These are phyloP conservation scores for Holothuria leucospilota DNA, from an alignment of 53 echinoderm and acorn worm species.

Conservation along the genomic window DNA sequence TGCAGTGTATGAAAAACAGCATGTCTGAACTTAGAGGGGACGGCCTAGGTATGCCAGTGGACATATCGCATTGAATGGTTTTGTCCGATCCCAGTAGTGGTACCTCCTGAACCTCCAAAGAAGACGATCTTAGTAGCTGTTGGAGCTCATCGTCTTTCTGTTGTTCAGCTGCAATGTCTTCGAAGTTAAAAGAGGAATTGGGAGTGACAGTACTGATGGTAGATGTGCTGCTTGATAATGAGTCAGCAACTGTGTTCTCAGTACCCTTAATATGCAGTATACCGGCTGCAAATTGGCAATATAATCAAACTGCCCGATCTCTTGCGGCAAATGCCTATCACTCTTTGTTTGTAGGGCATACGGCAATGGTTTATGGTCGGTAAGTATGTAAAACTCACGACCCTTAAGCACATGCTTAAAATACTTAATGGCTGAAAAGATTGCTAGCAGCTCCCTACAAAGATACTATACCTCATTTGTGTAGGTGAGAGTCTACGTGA, in stretches of 20 bases:
- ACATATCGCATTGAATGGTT: not conserved
- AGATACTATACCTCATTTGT: conserved; percentile 57
- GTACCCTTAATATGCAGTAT: conserved; percentile 49
- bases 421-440: conserved; percentile 56
- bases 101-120: not conserved
- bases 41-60: not conserved
- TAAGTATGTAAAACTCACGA: too few species aligned
- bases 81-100: not conserved
- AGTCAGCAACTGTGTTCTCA: too few species aligned
- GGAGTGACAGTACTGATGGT: not conserved
- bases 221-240: conserved; percentile 61
- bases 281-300: conserved; percentile 69
- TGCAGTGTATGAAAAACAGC: not conserved
- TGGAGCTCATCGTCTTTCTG: conserved; percentile 6
- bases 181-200: conserved; percentile 1
- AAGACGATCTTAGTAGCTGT: not conserved
- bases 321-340: conserved; percentile 57
- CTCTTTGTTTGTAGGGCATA: conserved; percentile 51
- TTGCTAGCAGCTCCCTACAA: conserved; percentile 56
- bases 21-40: not conserved
- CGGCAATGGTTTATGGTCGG: conserved; percentile 61
- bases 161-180: conserved; percentile 4
- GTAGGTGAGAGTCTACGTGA: conserved; percentile 43
- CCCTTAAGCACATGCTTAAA: too few species aligned
- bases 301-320: conserved; percentile 67